Conservation (phyloP, 2,113 vertebrate genomes). For the Dasypus novemcinctus region DNA sequence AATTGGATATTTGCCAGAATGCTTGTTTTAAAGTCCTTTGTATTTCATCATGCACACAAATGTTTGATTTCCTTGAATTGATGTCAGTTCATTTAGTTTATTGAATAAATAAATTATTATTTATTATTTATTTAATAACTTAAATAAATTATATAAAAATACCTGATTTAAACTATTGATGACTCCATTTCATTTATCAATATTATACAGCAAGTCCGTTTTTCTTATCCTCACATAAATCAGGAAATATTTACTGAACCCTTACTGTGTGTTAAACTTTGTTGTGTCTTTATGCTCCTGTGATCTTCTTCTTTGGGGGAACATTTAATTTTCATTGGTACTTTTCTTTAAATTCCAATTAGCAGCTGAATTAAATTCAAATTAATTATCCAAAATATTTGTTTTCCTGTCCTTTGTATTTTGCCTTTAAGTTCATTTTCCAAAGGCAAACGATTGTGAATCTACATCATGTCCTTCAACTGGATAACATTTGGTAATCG, state of each 20-base stretch:
- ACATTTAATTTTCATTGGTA: not conserved
- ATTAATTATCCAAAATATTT: not conserved
- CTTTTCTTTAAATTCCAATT: not conserved
- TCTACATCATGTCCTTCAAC: not conserved
- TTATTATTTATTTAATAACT: no score
- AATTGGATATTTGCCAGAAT: not conserved
- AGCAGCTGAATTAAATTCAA: not conserved
- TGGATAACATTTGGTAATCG: not conserved
- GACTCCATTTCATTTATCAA: not conserved
- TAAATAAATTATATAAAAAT: not conserved
- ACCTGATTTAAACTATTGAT: not conserved
- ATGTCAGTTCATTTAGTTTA: not conserved
- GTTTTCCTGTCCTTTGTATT: not conserved
- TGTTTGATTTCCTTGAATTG: not conserved
- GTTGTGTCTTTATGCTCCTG: not conserved
- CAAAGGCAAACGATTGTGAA: not conserved
- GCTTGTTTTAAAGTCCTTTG: not conserved
- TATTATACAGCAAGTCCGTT: not conserved
- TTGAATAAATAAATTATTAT: no score
- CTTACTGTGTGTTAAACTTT: not conserved
- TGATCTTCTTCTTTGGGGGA: not conserved
- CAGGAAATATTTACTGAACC: not conserved
- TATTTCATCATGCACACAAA: not conserved
- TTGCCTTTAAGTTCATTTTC: not conserved
- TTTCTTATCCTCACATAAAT: not conserved